Conservation (phyloP, 2,113 vertebrate genomes). For the Perca fluviatilis region DNA sequence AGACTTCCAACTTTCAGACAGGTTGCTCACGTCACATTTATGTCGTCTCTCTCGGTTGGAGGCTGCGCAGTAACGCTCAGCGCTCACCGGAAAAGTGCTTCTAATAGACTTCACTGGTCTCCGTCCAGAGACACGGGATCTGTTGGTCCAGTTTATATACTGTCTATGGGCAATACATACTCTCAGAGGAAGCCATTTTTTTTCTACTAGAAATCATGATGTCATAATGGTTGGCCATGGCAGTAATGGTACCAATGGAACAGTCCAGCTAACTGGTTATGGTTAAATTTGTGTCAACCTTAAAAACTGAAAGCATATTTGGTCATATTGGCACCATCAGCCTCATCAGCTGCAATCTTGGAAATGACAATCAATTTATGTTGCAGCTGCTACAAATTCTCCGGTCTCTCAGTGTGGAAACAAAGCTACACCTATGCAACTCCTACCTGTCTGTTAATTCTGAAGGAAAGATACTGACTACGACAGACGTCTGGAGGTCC, state of each 20-base stretch:
- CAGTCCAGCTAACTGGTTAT: slow-evolving; percentile 46
- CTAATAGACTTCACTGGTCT: too few species aligned
- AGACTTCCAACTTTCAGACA: too few species aligned
- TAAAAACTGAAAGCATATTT: slow-evolving; percentile 20
- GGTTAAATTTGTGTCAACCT: slow-evolving; percentile 33
- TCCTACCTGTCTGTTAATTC: slow-evolving; percentile 59
- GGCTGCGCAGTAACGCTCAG: too few species aligned
- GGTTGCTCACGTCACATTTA: too few species aligned
- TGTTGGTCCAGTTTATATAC: too few species aligned
- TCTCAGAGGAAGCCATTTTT: slow-evolving; percentile 31
- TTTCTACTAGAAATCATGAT: slow-evolving; percentile 22
- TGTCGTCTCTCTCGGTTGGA: too few species aligned
- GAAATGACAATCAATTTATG: slow-evolving; percentile 64
- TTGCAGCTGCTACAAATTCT: slow-evolving; percentile 56
- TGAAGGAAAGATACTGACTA: slow-evolving; percentile 56
- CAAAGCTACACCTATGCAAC: slow-evolving; percentile 55
- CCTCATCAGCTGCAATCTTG: slow-evolving; percentile 74
- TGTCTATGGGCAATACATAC: slow-evolving; percentile 12
- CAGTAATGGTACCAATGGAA: slow-evolving; percentile 25
- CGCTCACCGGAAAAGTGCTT: too few species aligned
- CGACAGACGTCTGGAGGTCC: slow-evolving; percentile 60
- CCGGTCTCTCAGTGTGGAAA: slow-evolving; percentile 36
- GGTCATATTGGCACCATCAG: slow-evolving; percentile 37
- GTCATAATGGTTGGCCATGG: slow-evolving; percentile 73
- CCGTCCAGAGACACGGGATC: too few species aligned